Conservation (phyloP, 2,113 vertebrate genomes). For the Bubalus kerabau region DNA sequence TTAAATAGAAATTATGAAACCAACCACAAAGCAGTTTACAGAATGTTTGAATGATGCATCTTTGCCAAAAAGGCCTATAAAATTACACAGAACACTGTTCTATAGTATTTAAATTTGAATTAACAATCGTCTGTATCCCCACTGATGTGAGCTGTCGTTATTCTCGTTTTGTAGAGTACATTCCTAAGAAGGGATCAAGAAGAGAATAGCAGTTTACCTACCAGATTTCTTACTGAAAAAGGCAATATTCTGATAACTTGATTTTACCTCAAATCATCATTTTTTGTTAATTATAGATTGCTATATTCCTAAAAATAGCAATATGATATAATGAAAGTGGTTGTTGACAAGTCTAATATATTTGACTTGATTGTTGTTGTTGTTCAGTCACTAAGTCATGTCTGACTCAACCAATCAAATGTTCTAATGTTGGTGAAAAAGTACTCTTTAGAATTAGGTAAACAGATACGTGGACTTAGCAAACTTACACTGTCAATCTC, state of each 20-base stretch:
- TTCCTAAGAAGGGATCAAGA: constrained; percentile 17
- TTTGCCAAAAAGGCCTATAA: background rate
- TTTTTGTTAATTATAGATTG: constrained; percentile 40
- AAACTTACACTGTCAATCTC: background rate
- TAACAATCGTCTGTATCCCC: background rate
- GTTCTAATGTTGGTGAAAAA: background rate
- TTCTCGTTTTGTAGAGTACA: constrained; percentile 8
- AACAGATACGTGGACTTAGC: background rate
- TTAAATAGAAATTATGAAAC: background rate
- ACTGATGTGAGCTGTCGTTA: background rate
- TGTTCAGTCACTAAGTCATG: background rate
- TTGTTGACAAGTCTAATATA: background rate
- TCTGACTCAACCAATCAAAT: background rate
- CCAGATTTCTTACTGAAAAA: background rate
- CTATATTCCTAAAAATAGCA: background rate
- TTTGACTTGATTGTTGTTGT: background rate
- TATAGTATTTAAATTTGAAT: background rate
- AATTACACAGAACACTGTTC: fast-evolving
- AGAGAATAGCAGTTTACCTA: constrained; percentile 32
- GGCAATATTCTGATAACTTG: constrained; percentile 3
- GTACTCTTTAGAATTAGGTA: background rate
- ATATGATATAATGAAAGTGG: background rate
- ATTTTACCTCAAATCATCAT: background rate
- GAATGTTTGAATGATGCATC: background rate
- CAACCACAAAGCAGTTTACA: constrained; percentile 15